Evolutionary conservation across 2,888 invertebrate species (phyloP).

Genomic region (Tanypteryx hageni): DNA sequence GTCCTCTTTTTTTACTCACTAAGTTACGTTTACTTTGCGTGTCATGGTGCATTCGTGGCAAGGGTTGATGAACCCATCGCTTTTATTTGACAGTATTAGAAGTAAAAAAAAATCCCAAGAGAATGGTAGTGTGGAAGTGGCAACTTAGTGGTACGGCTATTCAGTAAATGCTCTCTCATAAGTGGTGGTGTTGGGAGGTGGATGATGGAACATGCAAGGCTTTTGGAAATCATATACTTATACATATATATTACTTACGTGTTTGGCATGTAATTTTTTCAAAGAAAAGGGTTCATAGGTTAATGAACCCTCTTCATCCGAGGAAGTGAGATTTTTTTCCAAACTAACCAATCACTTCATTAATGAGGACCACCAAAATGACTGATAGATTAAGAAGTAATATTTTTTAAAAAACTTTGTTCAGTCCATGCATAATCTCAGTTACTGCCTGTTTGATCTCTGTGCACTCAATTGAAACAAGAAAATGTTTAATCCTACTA

Average conservation of each 20-base stretch:
- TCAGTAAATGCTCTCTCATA: constrained; percentile 18
- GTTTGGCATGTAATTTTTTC: constrained; percentile 51
- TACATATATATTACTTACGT: not conserved
- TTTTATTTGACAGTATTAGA: not conserved
- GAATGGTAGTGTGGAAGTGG: not conserved
- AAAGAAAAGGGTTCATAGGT: not conserved
- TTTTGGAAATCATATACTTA: not conserved
- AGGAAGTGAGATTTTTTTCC: constrained; percentile 27
- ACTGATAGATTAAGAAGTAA: not conserved
- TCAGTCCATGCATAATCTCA: constrained; percentile 43
- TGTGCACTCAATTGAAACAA: constrained; percentile 28
- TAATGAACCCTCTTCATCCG: not conserved
- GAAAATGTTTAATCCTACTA: constrained; percentile 44
- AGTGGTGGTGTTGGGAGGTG: constrained; percentile 23
- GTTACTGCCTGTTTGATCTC: constrained; percentile 50
- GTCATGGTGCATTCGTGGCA: not conserved
- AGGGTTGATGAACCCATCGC: not conserved
- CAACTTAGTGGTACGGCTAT: not conserved
- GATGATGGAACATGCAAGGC: too few relatives aligned
- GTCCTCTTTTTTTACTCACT: not conserved
- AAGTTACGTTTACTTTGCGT: not conserved
- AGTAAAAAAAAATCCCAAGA: not conserved
- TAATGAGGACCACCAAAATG: constrained; percentile 27
- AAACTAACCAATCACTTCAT: constrained; percentile 50
- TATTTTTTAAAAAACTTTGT: not conserved